These are phyloP conservation scores for Pollenia griseotomentosa DNA, from an alignment of 2,888 invertebrate species.

Conservation along the genomic window DNA sequence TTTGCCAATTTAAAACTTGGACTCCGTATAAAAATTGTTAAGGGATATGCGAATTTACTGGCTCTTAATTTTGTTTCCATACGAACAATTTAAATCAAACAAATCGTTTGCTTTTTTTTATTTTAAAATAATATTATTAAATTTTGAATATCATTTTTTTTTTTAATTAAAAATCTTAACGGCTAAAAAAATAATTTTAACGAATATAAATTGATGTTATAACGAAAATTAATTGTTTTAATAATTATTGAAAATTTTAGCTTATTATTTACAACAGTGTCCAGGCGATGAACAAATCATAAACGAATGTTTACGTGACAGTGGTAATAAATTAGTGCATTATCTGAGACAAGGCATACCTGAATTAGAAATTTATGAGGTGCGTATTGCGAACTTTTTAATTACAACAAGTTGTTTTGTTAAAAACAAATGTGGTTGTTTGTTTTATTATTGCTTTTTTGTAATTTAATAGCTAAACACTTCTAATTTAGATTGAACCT, in stretches of 20 bases:
- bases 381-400: constrained; percentile 76
- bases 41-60: no score
- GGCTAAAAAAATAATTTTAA: not conserved
- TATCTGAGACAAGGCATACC: constrained; percentile 90
- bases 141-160: no score
- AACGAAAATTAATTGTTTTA: constrained; percentile 22
- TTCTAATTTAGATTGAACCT: constrained; percentile 87
- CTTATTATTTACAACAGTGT: constrained; percentile 90
- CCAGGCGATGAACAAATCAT: constrained; percentile 89
- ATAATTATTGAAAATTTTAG: constrained; percentile 82
- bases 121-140: no score
- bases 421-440: not conserved
- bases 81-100: no score
- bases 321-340: constrained; percentile 90
- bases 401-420: not conserved
- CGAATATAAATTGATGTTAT: constrained; percentile 6
- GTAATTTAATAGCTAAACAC: not conserved
- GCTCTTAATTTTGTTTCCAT: no score
- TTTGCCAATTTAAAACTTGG: no score
- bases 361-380: constrained; percentile 88
- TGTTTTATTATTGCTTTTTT: not conserved
- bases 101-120: no score
- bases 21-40: no score
- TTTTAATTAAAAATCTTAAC: not conserved
- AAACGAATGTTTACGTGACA: constrained; percentile 89